phyloP scores from a whole-genome alignment of 2,797 vertebrate species.

The Picus viridis region DNA sequence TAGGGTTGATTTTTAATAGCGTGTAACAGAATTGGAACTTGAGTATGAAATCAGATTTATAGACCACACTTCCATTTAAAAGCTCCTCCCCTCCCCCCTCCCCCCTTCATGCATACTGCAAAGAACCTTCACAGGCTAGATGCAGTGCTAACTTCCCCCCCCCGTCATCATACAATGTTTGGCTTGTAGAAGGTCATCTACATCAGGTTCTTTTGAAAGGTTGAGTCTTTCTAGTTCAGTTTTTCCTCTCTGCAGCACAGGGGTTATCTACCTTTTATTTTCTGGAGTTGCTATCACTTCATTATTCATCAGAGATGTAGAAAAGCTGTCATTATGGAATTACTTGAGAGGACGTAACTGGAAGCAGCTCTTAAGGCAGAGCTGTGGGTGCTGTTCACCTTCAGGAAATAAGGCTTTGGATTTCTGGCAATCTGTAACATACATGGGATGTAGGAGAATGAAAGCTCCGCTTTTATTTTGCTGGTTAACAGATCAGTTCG shows the following conservation, averaged over 20 bases:
- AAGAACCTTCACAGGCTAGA: background rate
- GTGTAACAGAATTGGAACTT: slow-evolving; percentile 62
- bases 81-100: rapidly evolving
- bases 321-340: background rate
- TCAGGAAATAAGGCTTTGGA: background rate
- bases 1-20: slow-evolving; percentile 67
- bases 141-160: background rate
- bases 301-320: background rate
- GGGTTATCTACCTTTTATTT: slow-evolving; percentile 7
- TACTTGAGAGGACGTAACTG: slow-evolving; percentile 9
- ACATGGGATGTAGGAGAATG: background rate
- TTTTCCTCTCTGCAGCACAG: background rate
- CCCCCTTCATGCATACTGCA: background rate
- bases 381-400: background rate
- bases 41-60: slow-evolving; percentile 66
- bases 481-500: background rate
- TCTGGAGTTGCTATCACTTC: background rate
- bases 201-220: background rate
- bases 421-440: background rate
- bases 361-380: background rate
- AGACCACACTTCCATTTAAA: slow-evolving; percentile 29
- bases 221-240: background rate
- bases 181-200: background rate
- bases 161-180: background rate
- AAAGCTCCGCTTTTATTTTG: slow-evolving; percentile 6